phyloP scores from a whole-genome alignment of 2,113 vertebrate genomes.

The Eublepharis macularius region DNA sequence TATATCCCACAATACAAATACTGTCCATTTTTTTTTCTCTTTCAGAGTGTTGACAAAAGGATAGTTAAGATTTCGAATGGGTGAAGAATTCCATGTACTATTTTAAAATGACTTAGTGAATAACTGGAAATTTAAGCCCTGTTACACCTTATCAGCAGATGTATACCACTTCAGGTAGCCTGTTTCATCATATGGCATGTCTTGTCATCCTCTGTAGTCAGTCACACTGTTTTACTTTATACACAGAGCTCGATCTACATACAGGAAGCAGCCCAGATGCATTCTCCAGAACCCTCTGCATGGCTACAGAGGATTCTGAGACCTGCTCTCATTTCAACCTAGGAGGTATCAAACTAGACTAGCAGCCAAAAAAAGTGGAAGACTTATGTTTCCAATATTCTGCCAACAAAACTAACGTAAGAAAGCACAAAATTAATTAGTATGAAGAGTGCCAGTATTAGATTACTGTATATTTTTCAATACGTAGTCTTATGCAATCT shows the following conservation, averaged over 20 bases:
- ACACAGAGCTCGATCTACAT: neutral
- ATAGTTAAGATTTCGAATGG: too few species aligned
- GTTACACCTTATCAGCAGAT: too few species aligned
- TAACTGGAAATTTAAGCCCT: neutral
- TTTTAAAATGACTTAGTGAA: neutral
- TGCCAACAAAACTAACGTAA: neutral
- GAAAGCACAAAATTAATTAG: constrained; percentile 3
- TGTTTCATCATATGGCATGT: too few species aligned
- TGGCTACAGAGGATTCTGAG: neutral
- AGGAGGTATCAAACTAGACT: neutral
- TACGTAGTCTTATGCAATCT: neutral
- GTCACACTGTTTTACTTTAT: neutral
- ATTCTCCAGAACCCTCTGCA: neutral
- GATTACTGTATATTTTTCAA: neutral
- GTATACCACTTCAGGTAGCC: too few species aligned
- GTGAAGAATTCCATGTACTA: neutral
- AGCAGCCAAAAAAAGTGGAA: neutral
- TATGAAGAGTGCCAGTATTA: constrained; percentile 22
- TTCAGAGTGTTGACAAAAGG: too few species aligned
- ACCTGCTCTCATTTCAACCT: neutral
- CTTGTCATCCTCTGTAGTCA: too few species aligned
- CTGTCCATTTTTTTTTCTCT: too few species aligned
- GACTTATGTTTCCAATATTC: neutral
- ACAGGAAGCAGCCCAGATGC: neutral
- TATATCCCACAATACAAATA: too few species aligned